Evolutionary conservation across 1,140 invertebrate species (phyloP).

Genomic region (Aplysia californica): DNA sequence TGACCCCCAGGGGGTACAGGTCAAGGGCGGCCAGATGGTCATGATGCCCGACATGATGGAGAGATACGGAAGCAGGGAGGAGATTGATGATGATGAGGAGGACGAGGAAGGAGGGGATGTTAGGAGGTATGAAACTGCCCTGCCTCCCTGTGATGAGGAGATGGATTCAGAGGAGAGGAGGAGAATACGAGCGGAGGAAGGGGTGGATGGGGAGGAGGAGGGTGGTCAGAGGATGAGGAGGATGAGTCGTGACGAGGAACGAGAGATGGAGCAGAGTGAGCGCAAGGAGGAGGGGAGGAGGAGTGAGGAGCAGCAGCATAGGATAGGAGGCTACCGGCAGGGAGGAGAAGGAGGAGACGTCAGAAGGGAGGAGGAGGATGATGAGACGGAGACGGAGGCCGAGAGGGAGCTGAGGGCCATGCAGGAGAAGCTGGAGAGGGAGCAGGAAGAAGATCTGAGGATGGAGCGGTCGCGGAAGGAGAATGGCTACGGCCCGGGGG

Average conservation of each 20-base stretch:
- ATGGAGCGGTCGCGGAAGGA: not conserved
- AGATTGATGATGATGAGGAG: constrained; percentile 11
- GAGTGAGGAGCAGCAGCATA: not conserved
- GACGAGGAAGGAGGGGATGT: not conserved
- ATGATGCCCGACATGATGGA: constrained; percentile 21
- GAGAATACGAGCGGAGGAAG: not conserved
- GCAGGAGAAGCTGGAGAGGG: constrained; percentile 14
- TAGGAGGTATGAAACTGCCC: not conserved
- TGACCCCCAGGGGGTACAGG: constrained; percentile 2
- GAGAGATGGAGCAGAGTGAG: not conserved
- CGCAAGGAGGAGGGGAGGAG: not conserved
- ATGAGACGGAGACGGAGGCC: constrained; percentile 6
- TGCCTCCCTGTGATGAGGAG: not conserved
- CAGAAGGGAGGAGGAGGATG: not conserved
- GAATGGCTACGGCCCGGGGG: not conserved
- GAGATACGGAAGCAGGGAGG: not conserved
- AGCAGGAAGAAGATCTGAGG: constrained; percentile 18
- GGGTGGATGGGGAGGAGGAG: not conserved
- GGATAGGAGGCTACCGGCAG: not conserved
- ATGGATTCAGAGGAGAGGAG: not conserved
- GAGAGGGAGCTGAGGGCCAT: constrained; percentile 5
- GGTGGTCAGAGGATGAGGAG: not conserved
- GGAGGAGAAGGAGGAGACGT: not conserved
- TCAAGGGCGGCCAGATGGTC: constrained; percentile 29
- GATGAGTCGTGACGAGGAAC: not conserved